Percentiles rank a stretch among this genome's conserved stretches.
These are phyloP conservation scores for Fragum fragum DNA, from an alignment of 2,888 invertebrate genomes.

Conservation along the genomic window DNA sequence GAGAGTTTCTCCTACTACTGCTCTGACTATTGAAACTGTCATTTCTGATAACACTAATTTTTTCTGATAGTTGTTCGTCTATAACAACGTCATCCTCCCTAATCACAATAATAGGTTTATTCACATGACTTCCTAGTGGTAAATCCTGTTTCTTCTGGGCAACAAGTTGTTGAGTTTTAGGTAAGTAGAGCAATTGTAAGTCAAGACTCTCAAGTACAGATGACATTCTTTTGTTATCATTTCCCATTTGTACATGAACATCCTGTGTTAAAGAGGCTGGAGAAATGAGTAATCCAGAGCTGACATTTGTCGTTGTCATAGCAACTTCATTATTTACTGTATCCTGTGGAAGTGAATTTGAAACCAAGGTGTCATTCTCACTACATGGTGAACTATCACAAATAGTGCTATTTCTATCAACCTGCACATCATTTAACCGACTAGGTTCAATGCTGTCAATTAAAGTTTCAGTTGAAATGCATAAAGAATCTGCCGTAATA, in stretches of 20 bases:
- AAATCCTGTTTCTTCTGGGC: constrained; percentile 17
- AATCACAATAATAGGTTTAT: constrained; percentile 15
- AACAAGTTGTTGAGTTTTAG: constrained; percentile 82
- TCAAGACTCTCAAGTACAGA: constrained; percentile 83
- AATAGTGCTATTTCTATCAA: neutral
- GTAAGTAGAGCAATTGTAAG: constrained; percentile 81
- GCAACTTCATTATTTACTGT: constrained; percentile 47
- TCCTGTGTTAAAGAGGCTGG: constrained; percentile 79
- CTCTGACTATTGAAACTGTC: constrained; percentile 18
- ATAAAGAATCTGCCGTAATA: constrained; percentile 44
- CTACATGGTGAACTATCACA: neutral
- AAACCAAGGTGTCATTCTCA: constrained; percentile 14
- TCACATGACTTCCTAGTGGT: constrained; percentile 1
- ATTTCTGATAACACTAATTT: neutral
- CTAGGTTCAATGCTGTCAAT: constrained; percentile 55
- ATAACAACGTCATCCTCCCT: constrained; percentile 31
- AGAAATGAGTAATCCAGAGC: constrained; percentile 77
- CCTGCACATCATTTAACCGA: neutral
- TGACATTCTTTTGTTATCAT: constrained; percentile 79
- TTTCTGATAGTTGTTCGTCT: constrained; percentile 8
- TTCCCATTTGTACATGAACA: constrained; percentile 74
- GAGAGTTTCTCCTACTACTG: constrained; percentile 47
- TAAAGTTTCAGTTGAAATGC: constrained; percentile 65
- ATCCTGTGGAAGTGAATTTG: constrained; percentile 30
- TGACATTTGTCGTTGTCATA: constrained; percentile 62